Conservation (phyloP, 2,797 vertebrate genomes). For the Pipistrellus nathusii region DNA sequence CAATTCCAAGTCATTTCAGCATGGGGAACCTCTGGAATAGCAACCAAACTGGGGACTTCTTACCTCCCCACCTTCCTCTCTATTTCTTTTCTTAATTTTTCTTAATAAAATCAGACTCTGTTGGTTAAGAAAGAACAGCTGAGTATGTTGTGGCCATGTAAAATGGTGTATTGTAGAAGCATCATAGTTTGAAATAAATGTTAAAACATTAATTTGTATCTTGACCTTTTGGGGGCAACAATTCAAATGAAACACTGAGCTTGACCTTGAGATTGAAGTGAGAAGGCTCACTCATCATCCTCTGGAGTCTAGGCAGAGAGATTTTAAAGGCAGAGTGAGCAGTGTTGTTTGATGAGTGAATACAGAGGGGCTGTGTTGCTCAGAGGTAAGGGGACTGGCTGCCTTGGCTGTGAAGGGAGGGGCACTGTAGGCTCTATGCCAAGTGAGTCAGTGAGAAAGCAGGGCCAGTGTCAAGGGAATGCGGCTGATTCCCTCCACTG, state of each 20-base stretch:
- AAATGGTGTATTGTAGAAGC: not conserved
- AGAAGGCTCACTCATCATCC: not conserved
- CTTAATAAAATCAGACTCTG: not conserved
- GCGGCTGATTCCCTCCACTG: not conserved
- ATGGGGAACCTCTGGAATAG: not conserved
- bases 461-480: not conserved
- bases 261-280: not conserved
- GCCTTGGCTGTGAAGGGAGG: no score
- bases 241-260: not conserved
- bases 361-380: not conserved
- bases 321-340: not conserved
- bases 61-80: not conserved
- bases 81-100: no score
- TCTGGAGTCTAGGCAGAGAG: not conserved
- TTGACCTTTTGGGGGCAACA: not conserved
- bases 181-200: not conserved
- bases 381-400: not conserved
- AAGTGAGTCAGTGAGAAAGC: not conserved
- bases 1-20: not conserved
- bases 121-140: not conserved
- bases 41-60: not conserved
- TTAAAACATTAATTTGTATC: not conserved
- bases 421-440: not conserved
- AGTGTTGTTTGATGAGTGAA: no score
- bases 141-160: not conserved